Percentiles rank a stretch among this genome's conserved stretches.
phyloP scores from a whole-genome alignment of 1,140 invertebrate species.

The Metaphire vulgaris region DNA sequence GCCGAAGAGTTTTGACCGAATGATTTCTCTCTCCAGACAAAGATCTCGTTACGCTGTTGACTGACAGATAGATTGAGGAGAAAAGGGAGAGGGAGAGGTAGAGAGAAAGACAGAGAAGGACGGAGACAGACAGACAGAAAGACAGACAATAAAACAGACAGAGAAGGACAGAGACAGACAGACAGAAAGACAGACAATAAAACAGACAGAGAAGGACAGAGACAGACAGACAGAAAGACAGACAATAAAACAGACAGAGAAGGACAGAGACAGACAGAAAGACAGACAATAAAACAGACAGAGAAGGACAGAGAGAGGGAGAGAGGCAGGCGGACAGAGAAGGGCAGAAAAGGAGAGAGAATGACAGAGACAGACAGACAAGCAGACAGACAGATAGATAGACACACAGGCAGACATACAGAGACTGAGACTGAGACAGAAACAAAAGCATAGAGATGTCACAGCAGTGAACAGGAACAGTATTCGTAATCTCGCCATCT shows the following conservation, averaged over 20 bases:
- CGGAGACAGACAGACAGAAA: too few relatives aligned
- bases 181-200: background rate
- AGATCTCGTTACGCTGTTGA: too few relatives aligned
- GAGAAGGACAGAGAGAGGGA: background rate
- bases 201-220: background rate
- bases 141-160: background rate
- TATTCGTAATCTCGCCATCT: too few relatives aligned
- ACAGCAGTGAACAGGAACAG: too few relatives aligned
- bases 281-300: background rate
- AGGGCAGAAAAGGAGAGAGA: background rate
- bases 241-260: background rate
- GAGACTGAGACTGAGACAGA: background rate
- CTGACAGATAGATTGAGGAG: too few relatives aligned
- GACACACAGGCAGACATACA: background rate
- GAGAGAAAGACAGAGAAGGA: too few relatives aligned
- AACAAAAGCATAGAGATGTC: background rate
- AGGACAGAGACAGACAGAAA: background rate
- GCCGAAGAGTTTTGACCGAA: too few relatives aligned
- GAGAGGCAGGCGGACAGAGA: background rate
- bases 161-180: background rate
- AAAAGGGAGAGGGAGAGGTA: too few relatives aligned
- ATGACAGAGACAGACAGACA: background rate
- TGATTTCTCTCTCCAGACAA: too few relatives aligned
- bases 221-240: background rate
- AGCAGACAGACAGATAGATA: background rate